These are phyloP conservation scores for Smithornis capensis DNA, from an alignment of 2,113 vertebrate species.

Conservation along the genomic window DNA sequence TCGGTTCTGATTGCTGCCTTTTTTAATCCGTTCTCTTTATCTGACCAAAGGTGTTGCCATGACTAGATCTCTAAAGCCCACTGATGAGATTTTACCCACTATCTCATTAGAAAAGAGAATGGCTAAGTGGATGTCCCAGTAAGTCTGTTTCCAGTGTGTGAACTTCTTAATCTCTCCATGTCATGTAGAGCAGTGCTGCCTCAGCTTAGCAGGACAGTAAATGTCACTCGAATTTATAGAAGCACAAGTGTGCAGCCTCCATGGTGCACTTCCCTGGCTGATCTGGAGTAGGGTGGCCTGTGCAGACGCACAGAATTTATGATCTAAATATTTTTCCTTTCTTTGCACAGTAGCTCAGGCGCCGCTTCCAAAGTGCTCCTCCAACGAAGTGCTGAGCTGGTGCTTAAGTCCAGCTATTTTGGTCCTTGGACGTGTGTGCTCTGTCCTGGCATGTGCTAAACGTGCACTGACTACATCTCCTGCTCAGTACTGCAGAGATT, in stretches of 20 bases:
- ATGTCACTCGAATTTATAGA: slow-evolving; percentile 64
- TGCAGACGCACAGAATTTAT: background rate
- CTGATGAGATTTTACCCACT: slow-evolving; percentile 9
- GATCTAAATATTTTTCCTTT: background rate
- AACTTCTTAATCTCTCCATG: slow-evolving; percentile 20
- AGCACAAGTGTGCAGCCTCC: slow-evolving; percentile 33
- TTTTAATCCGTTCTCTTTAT: background rate
- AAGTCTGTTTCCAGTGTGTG: slow-evolving; percentile 49
- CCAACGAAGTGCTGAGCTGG: background rate
- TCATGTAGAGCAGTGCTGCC: background rate
- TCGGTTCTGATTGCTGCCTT: background rate
- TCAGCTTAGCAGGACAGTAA: slow-evolving; percentile 33
- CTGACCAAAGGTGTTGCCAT: background rate
- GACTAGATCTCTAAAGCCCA: background rate
- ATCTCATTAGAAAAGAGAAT: slow-evolving; percentile 50
- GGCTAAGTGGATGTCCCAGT: slow-evolving; percentile 52
- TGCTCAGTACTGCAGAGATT: background rate
- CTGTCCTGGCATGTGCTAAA: background rate
- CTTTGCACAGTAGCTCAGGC: background rate
- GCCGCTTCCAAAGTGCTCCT: background rate
- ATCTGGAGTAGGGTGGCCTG: background rate
- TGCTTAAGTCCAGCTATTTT: background rate
- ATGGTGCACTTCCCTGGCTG: background rate
- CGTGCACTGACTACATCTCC: background rate
- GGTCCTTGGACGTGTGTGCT: background rate